phyloP scores from a whole-genome alignment of 2,888 invertebrate species.

The Orchesella flavescens region DNA sequence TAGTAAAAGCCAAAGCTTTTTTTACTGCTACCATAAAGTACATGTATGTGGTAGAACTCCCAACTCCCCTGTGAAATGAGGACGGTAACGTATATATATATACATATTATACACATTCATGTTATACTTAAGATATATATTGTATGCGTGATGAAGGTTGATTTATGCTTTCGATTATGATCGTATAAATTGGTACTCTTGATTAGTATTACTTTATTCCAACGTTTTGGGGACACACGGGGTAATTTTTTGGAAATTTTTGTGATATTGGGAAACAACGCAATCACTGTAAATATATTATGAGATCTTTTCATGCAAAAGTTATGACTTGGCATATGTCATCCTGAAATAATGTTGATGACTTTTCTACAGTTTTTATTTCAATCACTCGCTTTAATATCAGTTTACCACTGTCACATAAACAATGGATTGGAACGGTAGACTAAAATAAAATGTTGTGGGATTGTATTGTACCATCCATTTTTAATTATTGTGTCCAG shows the following conservation, averaged over 20 bases:
- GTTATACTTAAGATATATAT: background rate
- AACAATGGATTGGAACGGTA: no score
- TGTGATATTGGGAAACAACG: background rate
- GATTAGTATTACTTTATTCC: no score
- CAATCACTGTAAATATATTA: slow-evolving; percentile 24
- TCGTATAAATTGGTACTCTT: no score
- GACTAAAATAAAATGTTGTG: no score
- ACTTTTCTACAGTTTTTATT: background rate
- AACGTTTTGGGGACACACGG: background rate
- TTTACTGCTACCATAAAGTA: background rate
- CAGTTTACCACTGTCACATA: background rate
- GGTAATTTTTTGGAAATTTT: background rate
- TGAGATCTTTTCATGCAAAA: slow-evolving; percentile 18
- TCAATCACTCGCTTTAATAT: background rate
- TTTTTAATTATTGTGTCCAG: background rate
- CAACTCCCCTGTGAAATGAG: background rate
- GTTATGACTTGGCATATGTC: background rate
- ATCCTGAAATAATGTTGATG: background rate
- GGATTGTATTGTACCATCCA: background rate
- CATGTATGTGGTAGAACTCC: background rate
- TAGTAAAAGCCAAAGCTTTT: slow-evolving; percentile 34
- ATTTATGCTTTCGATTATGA: background rate
- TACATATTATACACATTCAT: background rate
- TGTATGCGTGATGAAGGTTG: background rate
- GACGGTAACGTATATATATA: background rate